Percentiles rank a stretch among this genome's conserved stretches.
These are phyloP conservation scores for Drosophila littoralis DNA, from an alignment of 1,140 invertebrate species.

Conservation along the genomic window DNA sequence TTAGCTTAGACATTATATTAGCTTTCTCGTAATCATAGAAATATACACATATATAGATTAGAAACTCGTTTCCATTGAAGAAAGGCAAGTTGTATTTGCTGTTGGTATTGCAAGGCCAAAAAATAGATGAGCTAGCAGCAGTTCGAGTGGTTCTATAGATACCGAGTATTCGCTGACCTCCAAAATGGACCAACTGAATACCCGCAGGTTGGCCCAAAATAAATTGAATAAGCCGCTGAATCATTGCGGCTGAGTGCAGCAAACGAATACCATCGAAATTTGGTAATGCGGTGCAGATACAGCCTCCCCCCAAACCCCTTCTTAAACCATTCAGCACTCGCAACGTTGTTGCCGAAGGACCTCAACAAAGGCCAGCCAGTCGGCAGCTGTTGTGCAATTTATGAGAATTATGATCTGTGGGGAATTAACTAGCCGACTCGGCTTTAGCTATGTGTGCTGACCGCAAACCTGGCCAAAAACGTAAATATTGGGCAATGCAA, in stretches of 20 bases:
- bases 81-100: neutral
- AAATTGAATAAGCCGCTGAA: constrained; percentile 39
- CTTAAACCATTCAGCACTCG: neutral
- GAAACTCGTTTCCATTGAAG: too few relatives aligned
- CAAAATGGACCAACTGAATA: constrained; percentile 1
- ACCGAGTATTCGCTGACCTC: constrained; percentile 25
- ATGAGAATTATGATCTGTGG: constrained; percentile 47
- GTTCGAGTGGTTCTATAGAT: too few relatives aligned
- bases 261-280: constrained; percentile 9
- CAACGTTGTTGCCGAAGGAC: neutral
- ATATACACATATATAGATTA: too few relatives aligned
- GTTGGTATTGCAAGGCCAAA: neutral
- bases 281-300: constrained; percentile 10
- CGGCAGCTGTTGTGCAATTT: constrained; percentile 49
- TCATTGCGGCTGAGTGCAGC: constrained; percentile 26
- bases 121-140: neutral
- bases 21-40: constrained; percentile 34
- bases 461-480: constrained; percentile 15
- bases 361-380: constrained; percentile 13
- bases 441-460: constrained; percentile 4
- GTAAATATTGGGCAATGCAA: constrained; percentile 20
- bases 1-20: too few relatives aligned
- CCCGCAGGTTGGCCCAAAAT: constrained; percentile 13
- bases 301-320: neutral
- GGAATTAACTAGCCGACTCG: constrained; percentile 35